Conservation (phyloP, 2,113 vertebrate genomes). For the Piprites chloris region DNA sequence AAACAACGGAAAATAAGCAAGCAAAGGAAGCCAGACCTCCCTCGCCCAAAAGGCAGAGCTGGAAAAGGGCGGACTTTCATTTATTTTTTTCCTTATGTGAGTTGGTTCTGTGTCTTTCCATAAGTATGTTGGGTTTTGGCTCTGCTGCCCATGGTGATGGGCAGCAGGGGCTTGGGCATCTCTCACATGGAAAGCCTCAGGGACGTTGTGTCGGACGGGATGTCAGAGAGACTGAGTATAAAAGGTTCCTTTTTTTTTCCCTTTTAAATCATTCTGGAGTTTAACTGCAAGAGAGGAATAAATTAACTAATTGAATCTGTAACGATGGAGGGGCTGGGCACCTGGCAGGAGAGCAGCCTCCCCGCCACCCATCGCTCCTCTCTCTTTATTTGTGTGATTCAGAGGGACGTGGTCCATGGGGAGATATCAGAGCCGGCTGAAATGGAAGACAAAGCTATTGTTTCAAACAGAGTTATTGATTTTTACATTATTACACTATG, state of each 20-base stretch:
- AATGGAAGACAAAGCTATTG: conserved; percentile 68
- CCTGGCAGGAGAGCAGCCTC: background rate
- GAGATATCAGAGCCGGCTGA: conserved; percentile 43
- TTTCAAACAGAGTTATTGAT: conserved; percentile 71
- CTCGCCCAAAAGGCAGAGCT: background rate
- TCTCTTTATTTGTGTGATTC: conserved; percentile 23
- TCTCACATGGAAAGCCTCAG: background rate
- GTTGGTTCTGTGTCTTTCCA: background rate
- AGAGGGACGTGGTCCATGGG: conserved; percentile 20
- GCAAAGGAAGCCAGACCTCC: conserved; percentile 22
- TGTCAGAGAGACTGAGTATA: conserved; percentile 4
- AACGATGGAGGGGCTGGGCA: background rate
- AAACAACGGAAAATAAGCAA: conserved; percentile 37
- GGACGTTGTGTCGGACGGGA: background rate
- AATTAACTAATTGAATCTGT: conserved; percentile 33
- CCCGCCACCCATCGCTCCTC: background rate
- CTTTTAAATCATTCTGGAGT: background rate
- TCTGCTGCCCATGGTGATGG: background rate
- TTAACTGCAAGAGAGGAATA: conserved; percentile 23
- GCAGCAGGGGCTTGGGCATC: background rate
- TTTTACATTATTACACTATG: conserved; percentile 72
- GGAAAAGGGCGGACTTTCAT: background rate
- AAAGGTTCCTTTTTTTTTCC: background rate
- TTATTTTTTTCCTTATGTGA: background rate
- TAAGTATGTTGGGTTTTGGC: background rate